These are phyloP conservation scores for Euclidia mi DNA, from an alignment of 2,888 invertebrate genomes.

Conservation along the genomic window DNA sequence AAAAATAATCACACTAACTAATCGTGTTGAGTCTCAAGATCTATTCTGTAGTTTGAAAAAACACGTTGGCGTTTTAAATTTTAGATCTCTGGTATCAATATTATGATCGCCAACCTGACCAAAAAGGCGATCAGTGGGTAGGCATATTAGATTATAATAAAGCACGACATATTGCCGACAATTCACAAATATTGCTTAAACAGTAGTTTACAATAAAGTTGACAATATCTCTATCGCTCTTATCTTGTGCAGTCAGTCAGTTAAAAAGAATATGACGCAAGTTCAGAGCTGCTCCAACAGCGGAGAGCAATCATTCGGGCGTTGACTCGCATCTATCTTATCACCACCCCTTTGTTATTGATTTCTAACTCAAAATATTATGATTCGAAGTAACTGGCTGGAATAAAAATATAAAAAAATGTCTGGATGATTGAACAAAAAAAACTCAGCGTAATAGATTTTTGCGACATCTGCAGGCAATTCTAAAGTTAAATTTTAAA, in stretches of 20 bases:
- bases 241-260: conserved; percentile 3
- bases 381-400: conserved; percentile 26
- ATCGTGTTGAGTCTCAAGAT: no score
- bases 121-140: no score
- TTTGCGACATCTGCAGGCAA: no score
- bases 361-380: conserved; percentile 71
- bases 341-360: conserved; percentile 68
- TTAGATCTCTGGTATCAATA: no score
- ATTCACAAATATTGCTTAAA: background rate
- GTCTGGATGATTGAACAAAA: conserved; percentile 1
- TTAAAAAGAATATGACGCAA: conserved; percentile 61
- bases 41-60: no score
- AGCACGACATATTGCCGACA: background rate
- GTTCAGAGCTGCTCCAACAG: conserved; percentile 41
- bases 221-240: background rate
- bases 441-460: no score
- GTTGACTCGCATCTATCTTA: conserved; percentile 68
- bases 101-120: no score
- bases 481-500: no score
- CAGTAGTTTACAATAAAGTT: background rate
- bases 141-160: no score
- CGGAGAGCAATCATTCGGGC: conserved; percentile 57
- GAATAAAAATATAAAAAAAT: conserved; percentile 9
- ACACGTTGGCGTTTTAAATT: no score
- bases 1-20: no score